These are phyloP conservation scores for Lepidurus packardi DNA, from an alignment of 1,140 invertebrate genomes.

Conservation along the genomic window DNA sequence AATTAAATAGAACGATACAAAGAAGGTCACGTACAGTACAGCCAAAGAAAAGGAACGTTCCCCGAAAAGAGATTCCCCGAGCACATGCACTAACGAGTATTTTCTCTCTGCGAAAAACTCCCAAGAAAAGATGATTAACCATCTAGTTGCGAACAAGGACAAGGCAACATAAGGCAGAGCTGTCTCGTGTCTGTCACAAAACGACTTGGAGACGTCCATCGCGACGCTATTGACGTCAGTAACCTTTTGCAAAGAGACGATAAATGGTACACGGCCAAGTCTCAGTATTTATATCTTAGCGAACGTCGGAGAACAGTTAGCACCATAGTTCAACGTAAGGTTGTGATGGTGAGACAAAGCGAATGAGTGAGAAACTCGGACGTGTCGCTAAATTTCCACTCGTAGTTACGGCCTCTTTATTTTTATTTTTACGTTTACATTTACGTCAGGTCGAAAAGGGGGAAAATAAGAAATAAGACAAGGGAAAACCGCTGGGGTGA, in stretches of 20 bases:
- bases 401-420: background rate
- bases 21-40: too few species aligned
- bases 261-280: background rate
- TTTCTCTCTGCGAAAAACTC: background rate
- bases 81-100: too few species aligned
- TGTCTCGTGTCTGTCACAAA: conserved; percentile 21
- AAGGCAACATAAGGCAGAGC: background rate
- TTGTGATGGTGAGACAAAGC: too few species aligned
- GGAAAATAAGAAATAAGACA: background rate
- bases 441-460: background rate
- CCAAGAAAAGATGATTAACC: background rate
- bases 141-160: background rate
- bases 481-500: background rate
- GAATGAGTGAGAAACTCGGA: background rate
- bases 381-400: background rate
- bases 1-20: too few species aligned
- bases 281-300: too few species aligned
- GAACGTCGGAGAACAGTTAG: too few species aligned
- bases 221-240: conserved; percentile 17
- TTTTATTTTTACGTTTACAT: background rate
- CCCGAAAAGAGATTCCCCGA: too few species aligned
- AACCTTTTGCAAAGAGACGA: conserved; percentile 4
- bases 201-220: conserved; percentile 7
- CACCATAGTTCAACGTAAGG: too few species aligned
- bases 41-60: too few species aligned